Evolutionary conservation across 2,113 vertebrate species (phyloP).

Genomic region (Oophaga pumilio): DNA sequence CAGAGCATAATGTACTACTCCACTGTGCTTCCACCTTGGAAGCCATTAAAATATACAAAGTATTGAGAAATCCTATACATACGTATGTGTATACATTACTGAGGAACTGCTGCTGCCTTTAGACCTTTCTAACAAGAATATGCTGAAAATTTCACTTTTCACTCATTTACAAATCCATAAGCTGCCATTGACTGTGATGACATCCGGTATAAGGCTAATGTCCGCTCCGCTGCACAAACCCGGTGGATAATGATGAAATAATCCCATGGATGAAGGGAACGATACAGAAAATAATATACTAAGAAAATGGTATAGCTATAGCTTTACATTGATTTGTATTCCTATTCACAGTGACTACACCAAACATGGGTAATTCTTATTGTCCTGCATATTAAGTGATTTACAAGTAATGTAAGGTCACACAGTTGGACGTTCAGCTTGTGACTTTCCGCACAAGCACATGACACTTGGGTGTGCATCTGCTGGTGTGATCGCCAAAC

Average conservation of each 20-base stretch:
- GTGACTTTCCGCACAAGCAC: neutral
- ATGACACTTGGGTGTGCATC: neutral
- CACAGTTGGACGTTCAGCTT: too few species aligned
- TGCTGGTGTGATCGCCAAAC: neutral
- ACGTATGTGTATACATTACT: too few species aligned
- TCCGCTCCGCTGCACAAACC: neutral
- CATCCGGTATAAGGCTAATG: too few species aligned
- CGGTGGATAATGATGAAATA: neutral
- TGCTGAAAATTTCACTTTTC: neutral
- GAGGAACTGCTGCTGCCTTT: neutral
- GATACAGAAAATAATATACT: neutral
- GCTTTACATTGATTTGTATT: too few species aligned
- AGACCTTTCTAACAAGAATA: neutral
- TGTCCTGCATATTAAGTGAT: neutral
- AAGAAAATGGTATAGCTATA: neutral
- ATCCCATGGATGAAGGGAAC: neutral
- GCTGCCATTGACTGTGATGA: too few species aligned
- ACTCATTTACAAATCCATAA: too few species aligned
- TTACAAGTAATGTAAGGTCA: neutral
- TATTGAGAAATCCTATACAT: neutral
- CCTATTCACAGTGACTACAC: neutral
- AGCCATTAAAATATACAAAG: neutral
- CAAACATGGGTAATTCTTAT: neutral
- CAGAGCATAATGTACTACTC: too few species aligned
- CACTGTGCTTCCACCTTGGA: too few species aligned